Base-by-base conservation (phyloP, 2,113 vertebrate species). In the Podiceps cristatus region DNA sequence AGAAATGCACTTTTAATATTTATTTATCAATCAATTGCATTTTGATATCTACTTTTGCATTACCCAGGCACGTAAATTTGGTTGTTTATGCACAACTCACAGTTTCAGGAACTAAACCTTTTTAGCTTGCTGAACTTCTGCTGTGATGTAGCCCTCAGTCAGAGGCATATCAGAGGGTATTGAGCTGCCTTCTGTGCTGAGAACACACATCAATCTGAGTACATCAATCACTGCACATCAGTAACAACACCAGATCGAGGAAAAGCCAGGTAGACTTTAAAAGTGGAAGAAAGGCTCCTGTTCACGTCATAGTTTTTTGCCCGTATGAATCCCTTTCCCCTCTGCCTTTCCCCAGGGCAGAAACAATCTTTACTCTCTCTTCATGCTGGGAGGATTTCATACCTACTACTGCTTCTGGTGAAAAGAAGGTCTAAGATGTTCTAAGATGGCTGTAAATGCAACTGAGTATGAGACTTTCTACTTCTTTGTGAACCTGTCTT, bases 281-380 rank as follows among this genome's bases (percentile, higher is more conserved):
- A 75, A 75, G 47, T 6, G 23, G 14, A 25, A 85, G 44, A 75
- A 78, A 60, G 18, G 18, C 56, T 78, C 49, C 33, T 49, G 19
- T 56, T 91, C n/a, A 53, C 11, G 28, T 77, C 67, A 9, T 1
- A 35, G 24, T 33, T 91, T 33, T 62, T 9, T 45, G 35, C 18
- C 20, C 7, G 0, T 3, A 19, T 12, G 9, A 63, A 44, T 73
- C 7, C 9, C 9, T 19, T 74, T 67, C 18, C 31, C 28, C 27
- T 69, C 12, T 1, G 0, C 23, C 35, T 74, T 29, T 15, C 7
- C 20, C 9, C 20, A 29, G n/a, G 3, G 11, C 3, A 75, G 33
- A 93, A 89, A 53, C 4, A 53, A 40, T 5, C 23, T 60, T 77
- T 58, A 18, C 11, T 45, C 47, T 44, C 25, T n/a, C 11, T 44